These are phyloP conservation scores for Latrodectus hesperus DNA, from an alignment of 2,888 invertebrate species.

Conservation along the genomic window DNA sequence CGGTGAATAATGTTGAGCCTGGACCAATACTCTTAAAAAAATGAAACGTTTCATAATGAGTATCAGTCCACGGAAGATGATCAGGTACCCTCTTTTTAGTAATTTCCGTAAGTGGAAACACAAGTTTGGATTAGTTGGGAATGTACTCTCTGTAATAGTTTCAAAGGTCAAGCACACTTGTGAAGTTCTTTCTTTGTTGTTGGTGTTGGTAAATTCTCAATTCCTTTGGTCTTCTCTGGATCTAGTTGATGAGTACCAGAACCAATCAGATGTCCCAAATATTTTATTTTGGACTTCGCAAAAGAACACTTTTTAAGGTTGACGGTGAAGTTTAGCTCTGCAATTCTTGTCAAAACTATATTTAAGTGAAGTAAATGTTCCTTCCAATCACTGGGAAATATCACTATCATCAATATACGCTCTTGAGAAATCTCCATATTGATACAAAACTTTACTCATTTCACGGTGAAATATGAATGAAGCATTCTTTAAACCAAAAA, in stretches of 20 bases:
- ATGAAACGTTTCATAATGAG: no score
- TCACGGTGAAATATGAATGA: slow-evolving; percentile 58
- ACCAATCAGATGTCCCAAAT: neutral
- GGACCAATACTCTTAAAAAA: no score
- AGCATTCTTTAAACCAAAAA: slow-evolving; percentile 67
- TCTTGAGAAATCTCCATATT: neutral
- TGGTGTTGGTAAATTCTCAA: neutral
- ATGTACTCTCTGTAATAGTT: no score
- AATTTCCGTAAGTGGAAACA: no score
- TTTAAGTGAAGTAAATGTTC: neutral
- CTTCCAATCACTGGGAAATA: neutral
- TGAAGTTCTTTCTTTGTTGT: neutral
- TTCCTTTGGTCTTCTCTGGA: slow-evolving; percentile 2
- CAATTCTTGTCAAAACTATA: neutral
- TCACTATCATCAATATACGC: neutral
- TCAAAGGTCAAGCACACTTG: fast-evolving
- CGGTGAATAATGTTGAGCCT: no score
- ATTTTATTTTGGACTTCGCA: neutral
- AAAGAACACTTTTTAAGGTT: slow-evolving; percentile 3
- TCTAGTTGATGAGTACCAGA: slow-evolving; percentile 1
- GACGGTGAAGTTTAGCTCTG: neutral
- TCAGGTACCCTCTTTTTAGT: no score
- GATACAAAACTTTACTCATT: slow-evolving; percentile 58
- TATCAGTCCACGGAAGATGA: no score
- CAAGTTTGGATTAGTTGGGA: no score